Base-by-base conservation (phyloP, 2,888 invertebrate species). In the Dicyrtomina minuta region DNA sequence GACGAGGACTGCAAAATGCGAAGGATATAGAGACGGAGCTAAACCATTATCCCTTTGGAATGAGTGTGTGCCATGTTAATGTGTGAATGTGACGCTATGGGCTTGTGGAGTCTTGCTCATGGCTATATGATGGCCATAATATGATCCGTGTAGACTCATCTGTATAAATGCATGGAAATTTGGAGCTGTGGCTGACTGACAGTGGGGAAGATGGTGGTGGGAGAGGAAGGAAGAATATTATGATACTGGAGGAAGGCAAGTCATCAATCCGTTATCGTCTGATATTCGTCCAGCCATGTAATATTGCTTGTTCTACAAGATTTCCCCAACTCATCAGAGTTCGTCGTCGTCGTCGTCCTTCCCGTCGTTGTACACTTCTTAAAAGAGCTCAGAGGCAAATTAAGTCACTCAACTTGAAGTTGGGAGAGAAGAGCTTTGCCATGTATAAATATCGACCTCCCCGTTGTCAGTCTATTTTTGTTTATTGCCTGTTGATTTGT, bases 401-500 rank as follows among this genome's bases (percentile, higher is more conserved):
- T 62, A 62, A 62, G 62, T 49, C 62, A 62, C 49, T 62, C 62
- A 49, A 17, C 62, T 62, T 17, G 20, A 56, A 56, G 53, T 53
- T 53, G 22, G 22, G 26, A 53, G 24, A 26, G 39, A 58, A 58
- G 33, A 44, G 60, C 46, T 56, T 27, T 56, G 17, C 33, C 44
- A 27, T 62, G 49, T 62, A 62, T 49, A 62, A 62, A 62, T 62
- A 62, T 62, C 62, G 65, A 65, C 65, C 65, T 65, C 65, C 65
- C 55, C 55, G 53, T 55, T 65, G 65, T 55, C 65, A 56, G 66
- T 22, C 46, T 58, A 59, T 59, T 72, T 68, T 75, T 66, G 72
- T 75, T 78, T 78, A 78, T 78, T 78, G 78, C 76, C 76, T 75
- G 76, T 75, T 78, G 77, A 78, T 78, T 75, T 74, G 70, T 75